These are phyloP conservation scores for Drosophila grimshawi DNA, from an alignment of 1,140 invertebrate species.

Conservation along the genomic window DNA sequence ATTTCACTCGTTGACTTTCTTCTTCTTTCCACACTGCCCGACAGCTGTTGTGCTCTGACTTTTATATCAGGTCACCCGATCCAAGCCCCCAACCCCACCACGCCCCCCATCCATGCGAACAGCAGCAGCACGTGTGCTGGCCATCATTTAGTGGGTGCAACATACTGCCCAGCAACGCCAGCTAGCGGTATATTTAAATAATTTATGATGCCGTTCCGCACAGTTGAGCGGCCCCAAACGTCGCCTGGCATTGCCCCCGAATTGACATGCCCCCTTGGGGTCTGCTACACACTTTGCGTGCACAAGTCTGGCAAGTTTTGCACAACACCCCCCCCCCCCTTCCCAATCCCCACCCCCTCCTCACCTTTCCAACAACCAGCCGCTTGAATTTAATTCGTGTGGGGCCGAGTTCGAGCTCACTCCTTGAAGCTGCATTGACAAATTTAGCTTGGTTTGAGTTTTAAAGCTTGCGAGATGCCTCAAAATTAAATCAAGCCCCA, in stretches of 20 bases:
- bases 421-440: slow-evolving; percentile 29
- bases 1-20: no score
- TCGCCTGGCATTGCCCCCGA: slow-evolving; percentile 31
- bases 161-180: slow-evolving; percentile 7
- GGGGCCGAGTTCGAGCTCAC: not conserved
- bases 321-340: not conserved
- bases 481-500: not conserved
- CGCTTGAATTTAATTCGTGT: slow-evolving; percentile 9
- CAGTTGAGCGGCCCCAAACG: slow-evolving; percentile 53
- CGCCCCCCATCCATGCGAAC: not conserved
- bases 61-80: not conserved
- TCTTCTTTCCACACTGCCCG: not conserved
- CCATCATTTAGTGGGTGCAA: slow-evolving; percentile 41
- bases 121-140: slow-evolving; percentile 57
- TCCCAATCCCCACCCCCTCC: not conserved
- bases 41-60: not conserved
- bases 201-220: slow-evolving; percentile 71
- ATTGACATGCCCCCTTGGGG: slow-evolving; percentile 4
- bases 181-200: slow-evolving; percentile 66
- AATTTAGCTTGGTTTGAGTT: slow-evolving; percentile 18
- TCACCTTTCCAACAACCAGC: not conserved
- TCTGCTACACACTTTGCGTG: slow-evolving; percentile 46
- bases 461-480: slow-evolving; percentile 42
- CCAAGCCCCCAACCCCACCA: not conserved
- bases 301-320: slow-evolving; percentile 63